Evolutionary conservation across 2,113 vertebrate genomes (phyloP).

Genomic region (Paracyprichromis sp.): DNA sequence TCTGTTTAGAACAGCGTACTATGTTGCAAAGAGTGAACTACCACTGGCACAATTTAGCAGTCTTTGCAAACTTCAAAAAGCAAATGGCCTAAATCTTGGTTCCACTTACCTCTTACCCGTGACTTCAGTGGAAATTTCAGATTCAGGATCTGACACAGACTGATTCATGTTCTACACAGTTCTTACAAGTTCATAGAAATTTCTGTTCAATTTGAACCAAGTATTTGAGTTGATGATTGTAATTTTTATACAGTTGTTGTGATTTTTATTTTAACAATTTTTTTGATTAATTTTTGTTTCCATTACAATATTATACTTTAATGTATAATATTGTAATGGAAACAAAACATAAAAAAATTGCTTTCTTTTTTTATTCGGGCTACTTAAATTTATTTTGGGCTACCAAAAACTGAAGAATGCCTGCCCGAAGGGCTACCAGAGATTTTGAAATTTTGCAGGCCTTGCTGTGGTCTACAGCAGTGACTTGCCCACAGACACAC

Average conservation of each 20-base stretch:
- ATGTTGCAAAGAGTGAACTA: not conserved
- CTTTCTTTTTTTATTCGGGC: not conserved
- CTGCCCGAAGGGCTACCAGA: not conserved
- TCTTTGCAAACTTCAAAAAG: not conserved
- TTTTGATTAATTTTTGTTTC: not conserved
- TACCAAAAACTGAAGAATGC: not conserved
- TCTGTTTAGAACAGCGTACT: accelerated
- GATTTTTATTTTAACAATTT: not conserved
- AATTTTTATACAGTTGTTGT: not conserved
- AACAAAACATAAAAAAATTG: not conserved
- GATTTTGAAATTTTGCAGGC: not conserved
- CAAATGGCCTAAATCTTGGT: not conserved
- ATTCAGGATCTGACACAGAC: not conserved
- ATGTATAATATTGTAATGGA: not conserved
- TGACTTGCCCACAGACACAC: not conserved
- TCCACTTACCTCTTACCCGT: accelerated
- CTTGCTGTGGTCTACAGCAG: not conserved
- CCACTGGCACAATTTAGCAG: not conserved
- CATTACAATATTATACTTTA: not conserved
- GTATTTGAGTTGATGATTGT: not conserved
- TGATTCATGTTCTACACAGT: not conserved
- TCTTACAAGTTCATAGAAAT: not conserved
- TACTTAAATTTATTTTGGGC: not conserved
- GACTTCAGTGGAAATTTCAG: not conserved
- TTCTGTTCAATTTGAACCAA: not conserved